These are phyloP conservation scores for Takifugu bimaculatus DNA, from an alignment of 2,113 vertebrate genomes.

Conservation along the genomic window DNA sequence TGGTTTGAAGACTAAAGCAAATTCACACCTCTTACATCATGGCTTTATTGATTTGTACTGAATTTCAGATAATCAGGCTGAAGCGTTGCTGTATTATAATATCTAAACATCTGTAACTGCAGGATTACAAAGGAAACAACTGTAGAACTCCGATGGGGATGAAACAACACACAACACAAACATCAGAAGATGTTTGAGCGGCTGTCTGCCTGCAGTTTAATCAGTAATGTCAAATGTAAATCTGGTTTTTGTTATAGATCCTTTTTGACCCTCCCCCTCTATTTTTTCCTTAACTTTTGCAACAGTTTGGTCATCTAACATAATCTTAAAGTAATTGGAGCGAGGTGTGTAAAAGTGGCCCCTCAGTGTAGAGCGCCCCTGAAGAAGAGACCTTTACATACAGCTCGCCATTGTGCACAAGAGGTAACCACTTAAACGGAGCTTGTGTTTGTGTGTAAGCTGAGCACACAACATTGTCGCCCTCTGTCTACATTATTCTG, in stretches of 20 bases:
- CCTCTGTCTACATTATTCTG: constrained; percentile 30
- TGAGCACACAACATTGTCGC: constrained; percentile 22
- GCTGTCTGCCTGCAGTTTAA: no score
- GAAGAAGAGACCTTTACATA: background rate
- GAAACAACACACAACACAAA: background rate
- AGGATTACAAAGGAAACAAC: no score
- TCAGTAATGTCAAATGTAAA: no score
- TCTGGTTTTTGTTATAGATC: background rate
- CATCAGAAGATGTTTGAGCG: no score
- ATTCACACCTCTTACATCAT: no score
- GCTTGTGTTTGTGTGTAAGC: constrained; percentile 10
- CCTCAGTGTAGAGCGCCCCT: background rate
- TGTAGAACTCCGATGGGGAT: no score
- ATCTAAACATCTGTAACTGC: no score
- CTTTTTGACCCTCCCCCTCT: constrained; percentile 30
- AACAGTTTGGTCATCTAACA: background rate
- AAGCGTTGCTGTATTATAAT: no score
- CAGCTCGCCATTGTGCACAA: constrained; percentile 8
- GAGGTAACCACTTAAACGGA: constrained; percentile 28
- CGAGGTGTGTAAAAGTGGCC: background rate
- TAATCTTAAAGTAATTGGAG: no score
- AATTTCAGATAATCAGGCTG: background rate
- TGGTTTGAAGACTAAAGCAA: no score
- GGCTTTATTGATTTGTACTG: background rate
- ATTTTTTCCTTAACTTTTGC: background rate